Evolutionary conservation across 2,888 invertebrate species (phyloP), one percentile per base, ranked within the genome.

Genomic region (Lymantria monacha): DNA sequence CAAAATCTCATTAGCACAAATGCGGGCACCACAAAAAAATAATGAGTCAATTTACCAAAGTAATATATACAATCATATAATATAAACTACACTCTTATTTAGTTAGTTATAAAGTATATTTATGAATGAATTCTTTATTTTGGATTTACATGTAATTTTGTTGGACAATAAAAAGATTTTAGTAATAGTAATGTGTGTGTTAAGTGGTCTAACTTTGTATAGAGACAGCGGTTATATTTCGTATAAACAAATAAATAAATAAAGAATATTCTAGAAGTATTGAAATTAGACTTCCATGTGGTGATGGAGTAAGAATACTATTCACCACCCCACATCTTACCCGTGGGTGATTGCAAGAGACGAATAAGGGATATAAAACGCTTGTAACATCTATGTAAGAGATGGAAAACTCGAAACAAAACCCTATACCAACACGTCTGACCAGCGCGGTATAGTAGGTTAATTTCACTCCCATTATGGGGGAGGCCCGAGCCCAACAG

Each of bases 21-120:
- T 71, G 78, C 69, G 76, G 72, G 68, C 63, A 69, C 76, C 72
- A 79, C 83, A 81, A 82, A 83, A n/a, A 83, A 83, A 84, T 81
- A 83, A 84, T 79, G 81, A 80, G 72, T 70, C 72, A 65, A 74
- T 55, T 61, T 53, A 51, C 61, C 66, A 57, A 30, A 30, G 9
- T 42, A 36, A 38, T 43, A 48, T 48, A 0, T 54, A 41, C 44
- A 33, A 14, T n/a, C 7, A 10, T 40, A 15, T 31, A 11, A 15
- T 46, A n/a, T 22, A 11, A 13, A 47, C 8, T 15, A n/a, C 44
- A 46, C 45, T 51, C 57, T 53, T 70, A 61, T 52, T 8, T 0
- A 3, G 0, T 0, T 0, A 0, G 0, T 0, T 0, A 42, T 58
- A 69, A 49, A 48, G 61, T 43, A 53, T 30, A 50, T 12, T 45